Base-by-base conservation (phyloP, 2,797 vertebrate genomes). In the Melanotaenia nigrans region DNA sequence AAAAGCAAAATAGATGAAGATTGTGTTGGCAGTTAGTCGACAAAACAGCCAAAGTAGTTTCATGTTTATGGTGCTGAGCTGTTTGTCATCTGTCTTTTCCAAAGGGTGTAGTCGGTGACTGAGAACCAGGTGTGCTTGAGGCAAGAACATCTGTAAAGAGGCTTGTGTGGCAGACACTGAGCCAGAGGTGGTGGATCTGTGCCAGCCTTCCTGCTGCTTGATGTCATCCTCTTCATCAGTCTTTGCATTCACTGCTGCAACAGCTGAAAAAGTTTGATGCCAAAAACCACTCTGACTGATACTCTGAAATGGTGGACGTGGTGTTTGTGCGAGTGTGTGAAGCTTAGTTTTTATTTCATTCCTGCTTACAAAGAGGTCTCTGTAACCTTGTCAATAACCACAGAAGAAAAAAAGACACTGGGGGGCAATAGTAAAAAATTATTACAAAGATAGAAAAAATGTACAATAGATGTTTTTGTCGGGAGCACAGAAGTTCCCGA, bases 101-200 rank as follows among this genome's bases (percentile, higher is more conserved):
- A 59, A 40, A 60, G 51, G n/a, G 60, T 55, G 61, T 7, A 22
- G 42, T 45, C 47, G 57, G 40, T 51, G n/a, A 24, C 28, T 5
- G 28, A 83, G 62, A 71, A 84, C 87, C 89, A 91, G 87, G 81
- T 92, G 88, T 87, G 58, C 53, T 4, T 5, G 8, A 42, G 11
- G 36, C 30, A 12, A 40, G 35, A 77, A 81, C 87, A 87, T 84
- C 82, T 89, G 87, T 64, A 77, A 2, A 42, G 11, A 22, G n/a
- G 30, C 58, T 56, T 58, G 1, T 56, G 45, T n/a, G 68, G 56
- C 47, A 59, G 40, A 77, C 30, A 2, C 22, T 4, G 57, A 66
- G 78, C 82, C 53, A 11, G 63, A 51, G 25, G 80, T 60, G 30
- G 12, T 71, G 76, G 68, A 56, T 32, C 20, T 24, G 5, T 18